A percentile compares a stretch with the other conserved stretches of the same genome.
Evolutionary conservation across 2,888 invertebrate genomes (phyloP).

Genomic region (Cheilosia scutellata): DNA sequence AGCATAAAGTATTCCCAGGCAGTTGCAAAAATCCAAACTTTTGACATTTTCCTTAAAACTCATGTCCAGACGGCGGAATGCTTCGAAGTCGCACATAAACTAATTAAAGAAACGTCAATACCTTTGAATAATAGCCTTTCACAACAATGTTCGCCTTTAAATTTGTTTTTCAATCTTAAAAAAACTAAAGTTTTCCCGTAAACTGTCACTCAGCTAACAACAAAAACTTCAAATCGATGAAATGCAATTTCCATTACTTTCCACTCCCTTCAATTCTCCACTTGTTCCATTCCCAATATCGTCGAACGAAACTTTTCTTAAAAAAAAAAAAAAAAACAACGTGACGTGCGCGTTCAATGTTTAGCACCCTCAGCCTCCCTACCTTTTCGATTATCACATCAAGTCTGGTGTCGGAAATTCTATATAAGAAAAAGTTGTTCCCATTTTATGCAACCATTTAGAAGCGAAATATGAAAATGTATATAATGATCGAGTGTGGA

Average conservation of each 20-base stretch:
- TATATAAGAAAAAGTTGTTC: slow-evolving; percentile 31
- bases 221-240: slow-evolving; percentile 28
- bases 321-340: slow-evolving; percentile 1
- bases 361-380: slow-evolving; percentile 3
- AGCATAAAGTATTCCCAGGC: slow-evolving; percentile 1
- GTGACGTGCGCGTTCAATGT: slow-evolving; percentile 14
- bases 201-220: slow-evolving; percentile 17
- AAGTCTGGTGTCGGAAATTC: slow-evolving; percentile 49
- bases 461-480: slow-evolving; percentile 47
- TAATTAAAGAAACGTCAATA: slow-evolving; percentile 51
- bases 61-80: background rate
- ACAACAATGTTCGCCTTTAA: background rate
- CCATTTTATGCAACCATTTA: slow-evolving; percentile 51
- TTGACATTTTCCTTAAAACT: background rate
- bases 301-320: slow-evolving; percentile 29
- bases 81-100: slow-evolving; percentile 27
- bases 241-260: slow-evolving; percentile 53
- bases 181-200: slow-evolving; percentile 2
- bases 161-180: slow-evolving; percentile 11
- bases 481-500: slow-evolving; percentile 23
- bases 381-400: slow-evolving; percentile 51
- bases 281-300: slow-evolving; percentile 29
- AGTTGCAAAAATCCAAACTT: background rate
- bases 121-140: slow-evolving; percentile 11
- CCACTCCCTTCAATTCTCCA: slow-evolving; percentile 2